These are phyloP conservation scores for Chionomys nivalis DNA, from an alignment of 2,113 vertebrate genomes.

Conservation along the genomic window DNA sequence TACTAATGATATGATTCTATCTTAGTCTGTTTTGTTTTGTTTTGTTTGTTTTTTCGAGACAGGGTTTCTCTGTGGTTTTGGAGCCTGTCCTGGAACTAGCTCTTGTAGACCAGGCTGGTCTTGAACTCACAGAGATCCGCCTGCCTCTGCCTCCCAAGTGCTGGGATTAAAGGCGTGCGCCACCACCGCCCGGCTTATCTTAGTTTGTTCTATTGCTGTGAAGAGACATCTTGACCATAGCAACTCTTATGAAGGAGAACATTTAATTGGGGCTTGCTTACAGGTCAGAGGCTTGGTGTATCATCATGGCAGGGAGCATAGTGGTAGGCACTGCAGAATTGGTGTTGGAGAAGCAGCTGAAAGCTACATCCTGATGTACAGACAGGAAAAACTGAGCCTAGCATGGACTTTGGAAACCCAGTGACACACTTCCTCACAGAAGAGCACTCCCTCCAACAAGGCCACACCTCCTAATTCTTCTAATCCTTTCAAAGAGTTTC, in stretches of 20 bases:
- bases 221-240: background rate
- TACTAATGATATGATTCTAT: background rate
- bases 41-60: too few relatives aligned
- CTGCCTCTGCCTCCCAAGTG: too few relatives aligned
- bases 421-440: background rate
- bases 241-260: background rate
- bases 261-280: background rate
- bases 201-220: background rate
- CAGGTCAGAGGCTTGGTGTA: background rate
- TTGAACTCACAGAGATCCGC: too few relatives aligned
- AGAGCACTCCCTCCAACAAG: background rate
- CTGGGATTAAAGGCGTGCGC: too few relatives aligned
- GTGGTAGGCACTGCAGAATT: too few relatives aligned
- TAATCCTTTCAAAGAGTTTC: background rate
- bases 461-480: background rate
- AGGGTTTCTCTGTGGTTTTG: too few relatives aligned
- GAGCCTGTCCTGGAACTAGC: too few relatives aligned
- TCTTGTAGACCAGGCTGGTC: too few relatives aligned
- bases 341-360: background rate
- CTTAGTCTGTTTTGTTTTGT: too few relatives aligned
- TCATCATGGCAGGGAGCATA: background rate
- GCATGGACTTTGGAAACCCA: background rate
- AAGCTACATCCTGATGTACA: background rate
- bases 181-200: too few relatives aligned
- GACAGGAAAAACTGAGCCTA: background rate